Base-by-base conservation (phyloP, 2,797 vertebrate species). In the Glyptemys insculpta region DNA sequence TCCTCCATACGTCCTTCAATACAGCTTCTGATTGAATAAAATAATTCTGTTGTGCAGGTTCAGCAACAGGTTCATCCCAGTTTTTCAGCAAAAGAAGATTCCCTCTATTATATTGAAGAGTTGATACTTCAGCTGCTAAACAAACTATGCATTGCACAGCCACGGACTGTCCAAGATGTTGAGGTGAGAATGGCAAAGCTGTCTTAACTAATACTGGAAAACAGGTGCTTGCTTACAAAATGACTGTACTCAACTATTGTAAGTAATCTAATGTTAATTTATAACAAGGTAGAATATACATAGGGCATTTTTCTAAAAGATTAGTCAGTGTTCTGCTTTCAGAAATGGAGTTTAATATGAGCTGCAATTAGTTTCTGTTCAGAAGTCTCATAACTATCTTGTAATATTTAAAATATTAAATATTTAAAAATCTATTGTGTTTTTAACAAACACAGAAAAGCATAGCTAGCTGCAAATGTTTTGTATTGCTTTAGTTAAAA, bases 51-150 rank as follows among this genome's bases (percentile, higher is more conserved):
- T 82, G 91, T 84, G 8, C 98, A 99, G 99, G 99, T 99, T 94
- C 99, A 99, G 98, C 98, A 99, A 92, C 99, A 99, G 98, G 99
- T 99, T 87, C 99, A 99, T 95, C 99, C 99, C 53, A 99, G 98
- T 98, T 99, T 99, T 72, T 98, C 98, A 34, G 99, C 99, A 54
- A 99, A 99, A 98, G 99, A 99, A 98, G 99, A 99, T 81, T 99
- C 99, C 79, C 99, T 99, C 62, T 99, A 99, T 97, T 99, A 99
- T 97, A 99, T 99, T 65, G 99, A 99, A 97, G 99, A 99, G 96
- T 98, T 99, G 95, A 99, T 99, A 97, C 98, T 99, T 90, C 99
- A 99, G 98, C 99, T 99, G 92, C 99, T 99, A 95, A 99, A 98
- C 98, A 99, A 99, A 95, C 98, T 99, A 92, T 99, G 99, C 97